A percentile compares a stretch with the other conserved stretches of the same genome.
Conservation (phyloP, 1,140 invertebrate species). For the Cotesia typhae region DNA sequence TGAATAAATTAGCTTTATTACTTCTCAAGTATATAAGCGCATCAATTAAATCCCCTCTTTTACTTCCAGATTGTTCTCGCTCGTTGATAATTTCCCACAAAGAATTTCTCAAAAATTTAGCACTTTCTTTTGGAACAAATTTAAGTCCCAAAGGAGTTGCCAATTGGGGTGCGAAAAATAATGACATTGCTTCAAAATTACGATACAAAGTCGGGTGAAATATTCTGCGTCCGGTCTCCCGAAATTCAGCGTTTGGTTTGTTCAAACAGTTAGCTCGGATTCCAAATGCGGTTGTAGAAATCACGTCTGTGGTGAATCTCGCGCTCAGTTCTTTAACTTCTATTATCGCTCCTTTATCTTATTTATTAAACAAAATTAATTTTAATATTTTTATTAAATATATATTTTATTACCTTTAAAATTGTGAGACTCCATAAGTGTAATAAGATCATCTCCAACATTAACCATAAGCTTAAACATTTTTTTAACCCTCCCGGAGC, state of each 20-base stretch:
- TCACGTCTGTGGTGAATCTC: constrained; percentile 70
- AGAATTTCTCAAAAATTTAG: constrained; percentile 50
- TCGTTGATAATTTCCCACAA: constrained; percentile 56
- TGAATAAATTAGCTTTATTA: not conserved
- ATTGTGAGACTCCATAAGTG: constrained; percentile 44
- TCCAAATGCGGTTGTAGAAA: constrained; percentile 70
- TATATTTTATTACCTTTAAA: constrained; percentile 38
- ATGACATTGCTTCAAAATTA: constrained; percentile 47
- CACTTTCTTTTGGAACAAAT: constrained; percentile 45
- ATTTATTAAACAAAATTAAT: not conserved
- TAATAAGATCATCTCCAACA: constrained; percentile 57
- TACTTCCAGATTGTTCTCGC: constrained; percentile 45
- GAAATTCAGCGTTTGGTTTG: constrained; percentile 59
- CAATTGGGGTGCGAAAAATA: constrained; percentile 57
- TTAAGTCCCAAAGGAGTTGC: constrained; percentile 42
- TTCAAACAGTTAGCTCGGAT: constrained; percentile 67
- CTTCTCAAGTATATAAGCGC: constrained; percentile 57
- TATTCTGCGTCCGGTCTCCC: constrained; percentile 46
- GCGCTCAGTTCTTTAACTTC: constrained; percentile 62
- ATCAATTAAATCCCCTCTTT: constrained; percentile 63
- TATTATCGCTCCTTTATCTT: constrained; percentile 41
- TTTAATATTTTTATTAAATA: not conserved
- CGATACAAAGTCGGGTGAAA: constrained; percentile 47
- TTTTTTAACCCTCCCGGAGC: constrained; percentile 58
- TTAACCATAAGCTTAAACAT: constrained; percentile 60